Evolutionary conservation across 2,888 invertebrate genomes (phyloP).

Genomic region (Synanthedon andrenaeformis): DNA sequence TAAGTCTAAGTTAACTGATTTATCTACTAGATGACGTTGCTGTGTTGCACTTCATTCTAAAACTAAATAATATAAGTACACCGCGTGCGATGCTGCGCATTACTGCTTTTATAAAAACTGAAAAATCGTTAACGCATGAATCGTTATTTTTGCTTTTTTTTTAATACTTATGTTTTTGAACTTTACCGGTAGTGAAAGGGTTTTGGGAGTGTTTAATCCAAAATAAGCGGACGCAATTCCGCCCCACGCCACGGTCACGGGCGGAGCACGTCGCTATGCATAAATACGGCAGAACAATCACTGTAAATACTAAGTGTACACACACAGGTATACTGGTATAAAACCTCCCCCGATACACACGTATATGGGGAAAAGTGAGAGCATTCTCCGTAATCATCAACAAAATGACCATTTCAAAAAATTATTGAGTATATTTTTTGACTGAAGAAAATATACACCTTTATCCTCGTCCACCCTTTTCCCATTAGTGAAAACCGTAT

Average conservation of each 20-base stretch:
- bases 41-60: no score
- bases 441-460: background rate
- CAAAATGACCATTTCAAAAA: background rate
- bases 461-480: no score
- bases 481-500: no score
- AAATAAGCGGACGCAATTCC: background rate
- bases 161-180: background rate
- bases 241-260: constrained; percentile 14
- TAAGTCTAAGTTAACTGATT: no score
- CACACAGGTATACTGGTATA: constrained; percentile 28
- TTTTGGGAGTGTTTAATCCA: background rate
- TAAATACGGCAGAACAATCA: constrained; percentile 44
- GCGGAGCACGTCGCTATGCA: constrained; percentile 3
- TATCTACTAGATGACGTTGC: no score
- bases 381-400: background rate
- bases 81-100: no score
- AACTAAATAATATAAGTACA: no score
- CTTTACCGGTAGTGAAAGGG: background rate
- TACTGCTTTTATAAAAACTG: no score
- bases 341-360: constrained; percentile 18
- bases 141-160: no score
- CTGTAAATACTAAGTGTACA: constrained; percentile 36
- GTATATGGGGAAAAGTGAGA: constrained; percentile 15
- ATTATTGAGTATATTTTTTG: background rate
- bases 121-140: no score